Evolutionary conservation across 1,140 invertebrate species (phyloP).

Genomic region (Tetragnatha versicolor): DNA sequence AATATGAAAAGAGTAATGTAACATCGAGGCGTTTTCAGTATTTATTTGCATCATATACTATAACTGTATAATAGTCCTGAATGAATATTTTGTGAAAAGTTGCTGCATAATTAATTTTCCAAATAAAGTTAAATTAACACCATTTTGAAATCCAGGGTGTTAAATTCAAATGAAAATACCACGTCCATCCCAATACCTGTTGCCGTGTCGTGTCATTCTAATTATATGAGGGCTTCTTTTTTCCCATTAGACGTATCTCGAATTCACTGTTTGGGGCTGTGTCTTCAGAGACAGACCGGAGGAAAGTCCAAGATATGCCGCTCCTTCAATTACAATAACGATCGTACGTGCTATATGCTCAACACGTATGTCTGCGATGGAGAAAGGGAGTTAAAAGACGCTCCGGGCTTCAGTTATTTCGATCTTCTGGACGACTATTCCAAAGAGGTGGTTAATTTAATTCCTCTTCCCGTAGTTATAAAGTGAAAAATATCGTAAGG

Average conservation of each 20-base stretch:
- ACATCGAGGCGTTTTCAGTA: no score
- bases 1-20: no score
- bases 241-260: slow-evolving; percentile 21
- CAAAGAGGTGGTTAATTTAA: slow-evolving; percentile 40
- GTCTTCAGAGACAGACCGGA: slow-evolving; percentile 24
- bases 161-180: no score
- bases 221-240: background rate
- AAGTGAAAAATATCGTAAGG: no score
- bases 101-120: no score
- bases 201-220: background rate
- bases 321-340: slow-evolving; percentile 34
- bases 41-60: no score
- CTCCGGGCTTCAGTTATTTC: slow-evolving; percentile 37
- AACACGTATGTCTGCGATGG: slow-evolving; percentile 46
- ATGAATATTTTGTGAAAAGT: no score
- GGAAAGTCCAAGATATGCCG: slow-evolving; percentile 37
- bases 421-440: slow-evolving; percentile 31
- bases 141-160: no score
- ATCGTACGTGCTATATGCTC: slow-evolving; percentile 38
- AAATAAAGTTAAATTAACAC: no score
- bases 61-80: no score
- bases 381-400: slow-evolving; percentile 31
- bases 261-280: slow-evolving; percentile 28
- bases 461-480: no score
- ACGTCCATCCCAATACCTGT: no score